Base-by-base conservation (phyloP, 2,888 invertebrate species). In the Macrophya annulata region DNA sequence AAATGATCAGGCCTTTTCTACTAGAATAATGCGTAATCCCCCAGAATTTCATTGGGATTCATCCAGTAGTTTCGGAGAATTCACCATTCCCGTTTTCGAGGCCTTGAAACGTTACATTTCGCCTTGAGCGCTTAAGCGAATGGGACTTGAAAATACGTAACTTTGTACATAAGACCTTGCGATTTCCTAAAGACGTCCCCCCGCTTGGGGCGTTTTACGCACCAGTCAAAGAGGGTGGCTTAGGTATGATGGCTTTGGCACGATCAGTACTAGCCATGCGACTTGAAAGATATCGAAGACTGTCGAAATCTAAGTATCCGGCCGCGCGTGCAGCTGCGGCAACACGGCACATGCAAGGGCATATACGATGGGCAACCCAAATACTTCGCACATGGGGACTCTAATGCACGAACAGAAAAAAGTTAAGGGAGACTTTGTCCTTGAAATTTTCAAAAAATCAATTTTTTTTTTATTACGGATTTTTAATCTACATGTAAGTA, bases 391-490 rank as follows among this genome's bases (percentile, higher is more conserved):
- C 25, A 1, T 65, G 65, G 31, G 31, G 65, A 0, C 65, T 1
- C 25, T 25, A 65, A 15, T 65, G 65, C 65, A 65, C 10, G 0
- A 25, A 12, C 12, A 25, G 31, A 10, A 31, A 10, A 62, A 25
- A 21, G 65, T 65, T n/a, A n/a, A n/a, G n/a, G n/a, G n/a, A n/a
- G n/a, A 31, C 68, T 68, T 68, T 68, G 68, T 37, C 68, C 37
- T 68, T 68, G 31, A 68, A 68, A 68, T 68, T 68, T 68, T 68
- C 31, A 68, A 68, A 68, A 68, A 68, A 68, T 68, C 68, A 31
- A 68, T 45, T 31, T 68, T 68, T 68, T 68, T 68, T 68, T 68
- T 68, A 68, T 68, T 68, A 31, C 68, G 68, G 68, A 68, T 68
- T 68, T 15, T 68, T 37, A 68, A 68, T 68, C 68, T 37, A 68